Evolutionary conservation across 2,113 vertebrate species (phyloP).

Genomic region (Sula dactylatra): DNA sequence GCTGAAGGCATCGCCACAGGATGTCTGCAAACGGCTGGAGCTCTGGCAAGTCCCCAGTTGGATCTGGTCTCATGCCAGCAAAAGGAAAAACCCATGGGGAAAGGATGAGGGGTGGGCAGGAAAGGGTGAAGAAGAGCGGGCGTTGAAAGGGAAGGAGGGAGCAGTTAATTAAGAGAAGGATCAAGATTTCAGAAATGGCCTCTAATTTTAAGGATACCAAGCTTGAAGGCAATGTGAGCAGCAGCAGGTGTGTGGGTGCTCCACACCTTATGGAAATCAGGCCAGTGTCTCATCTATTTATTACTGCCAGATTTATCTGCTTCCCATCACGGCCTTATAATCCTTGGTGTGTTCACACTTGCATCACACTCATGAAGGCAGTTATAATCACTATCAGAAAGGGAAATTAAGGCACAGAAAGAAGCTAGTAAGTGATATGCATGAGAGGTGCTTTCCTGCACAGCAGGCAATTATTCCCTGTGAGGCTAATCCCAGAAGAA

Average conservation of each 20-base stretch:
- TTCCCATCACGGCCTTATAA: neutral
- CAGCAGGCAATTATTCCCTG: neutral
- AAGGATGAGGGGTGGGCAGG: neutral
- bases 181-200: neutral
- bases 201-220: neutral
- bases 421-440: neutral
- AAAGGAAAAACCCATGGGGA: neutral
- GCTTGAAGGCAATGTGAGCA: neutral
- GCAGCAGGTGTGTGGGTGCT: slow-evolving; percentile 36
- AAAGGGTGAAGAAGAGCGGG: neutral
- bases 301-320: neutral
- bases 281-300: neutral
- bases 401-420: neutral
- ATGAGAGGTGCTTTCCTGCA: neutral
- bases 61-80: neutral
- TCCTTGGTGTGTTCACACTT: neutral
- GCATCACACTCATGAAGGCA: neutral
- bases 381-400: neutral
- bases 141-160: neutral
- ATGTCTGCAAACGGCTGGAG: neutral
- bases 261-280: neutral
- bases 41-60: neutral
- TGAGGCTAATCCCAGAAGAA: neutral
- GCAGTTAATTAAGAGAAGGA: neutral
- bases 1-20: neutral